Conservation (phyloP, 2,113 vertebrate species). For the Vimba vimba region DNA sequence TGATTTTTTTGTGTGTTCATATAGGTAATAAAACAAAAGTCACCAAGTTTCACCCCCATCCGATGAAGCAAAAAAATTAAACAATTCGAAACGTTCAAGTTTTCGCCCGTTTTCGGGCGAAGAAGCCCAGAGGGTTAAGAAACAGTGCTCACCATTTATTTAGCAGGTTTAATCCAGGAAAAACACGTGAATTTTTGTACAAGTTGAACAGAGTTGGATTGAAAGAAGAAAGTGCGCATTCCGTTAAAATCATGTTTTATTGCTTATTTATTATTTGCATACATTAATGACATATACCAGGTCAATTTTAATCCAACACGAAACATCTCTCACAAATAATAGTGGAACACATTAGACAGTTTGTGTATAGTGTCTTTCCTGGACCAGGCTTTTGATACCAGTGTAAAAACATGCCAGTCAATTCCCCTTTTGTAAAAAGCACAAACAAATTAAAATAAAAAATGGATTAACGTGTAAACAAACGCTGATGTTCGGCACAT, state of each 20-base stretch:
- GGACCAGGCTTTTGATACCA: slow-evolving; percentile 46
- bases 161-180: neutral
- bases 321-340: slow-evolving; percentile 43
- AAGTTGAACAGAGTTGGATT: neutral
- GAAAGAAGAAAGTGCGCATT: neutral
- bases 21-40: too few relatives aligned
- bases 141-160: neutral
- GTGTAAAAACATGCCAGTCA: slow-evolving; percentile 35
- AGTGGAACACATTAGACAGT: slow-evolving; percentile 54
- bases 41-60: too few relatives aligned
- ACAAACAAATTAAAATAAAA: neutral
- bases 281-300: slow-evolving; percentile 37
- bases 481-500: slow-evolving; percentile 39
- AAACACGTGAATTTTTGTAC: neutral
- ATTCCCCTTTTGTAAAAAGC: slow-evolving; percentile 65
- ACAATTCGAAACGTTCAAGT: too few relatives aligned
- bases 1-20: too few relatives aligned
- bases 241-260: slow-evolving; percentile 46
- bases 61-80: too few relatives aligned
- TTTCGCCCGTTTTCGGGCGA: too few relatives aligned
- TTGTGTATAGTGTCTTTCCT: slow-evolving; percentile 55
- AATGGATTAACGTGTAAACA: slow-evolving; percentile 49
- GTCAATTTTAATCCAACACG: slow-evolving; percentile 51
- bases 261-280: slow-evolving; percentile 51
- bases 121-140: too few relatives aligned